These are phyloP conservation scores for Falco berigora DNA, from an alignment of 2,797 vertebrate species.

Conservation along the genomic window DNA sequence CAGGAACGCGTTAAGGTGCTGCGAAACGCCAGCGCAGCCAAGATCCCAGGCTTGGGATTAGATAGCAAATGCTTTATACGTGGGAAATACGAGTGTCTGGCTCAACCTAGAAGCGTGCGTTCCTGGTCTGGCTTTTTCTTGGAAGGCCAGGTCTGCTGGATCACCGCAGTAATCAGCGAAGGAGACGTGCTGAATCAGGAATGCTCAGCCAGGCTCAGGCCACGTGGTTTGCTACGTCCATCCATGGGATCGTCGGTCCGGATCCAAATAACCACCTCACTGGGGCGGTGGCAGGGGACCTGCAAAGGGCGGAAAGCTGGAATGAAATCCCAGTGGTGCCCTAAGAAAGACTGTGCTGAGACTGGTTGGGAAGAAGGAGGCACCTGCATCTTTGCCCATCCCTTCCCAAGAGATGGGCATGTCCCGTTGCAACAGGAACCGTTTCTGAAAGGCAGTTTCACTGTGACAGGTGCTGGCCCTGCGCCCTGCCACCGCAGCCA, in stretches of 20 bases:
- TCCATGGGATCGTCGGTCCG: background rate
- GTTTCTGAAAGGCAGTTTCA: background rate
- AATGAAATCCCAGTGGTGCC: background rate
- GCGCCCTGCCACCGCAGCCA: background rate
- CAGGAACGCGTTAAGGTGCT: background rate
- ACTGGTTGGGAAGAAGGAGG: background rate
- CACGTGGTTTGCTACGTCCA: background rate
- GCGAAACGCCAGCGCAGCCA: accelerated
- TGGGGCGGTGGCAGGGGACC: background rate
- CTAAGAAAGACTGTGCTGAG: background rate
- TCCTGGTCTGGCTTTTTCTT: background rate
- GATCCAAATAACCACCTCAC: background rate
- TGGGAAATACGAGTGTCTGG: background rate
- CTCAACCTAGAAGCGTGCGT: background rate
- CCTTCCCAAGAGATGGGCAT: background rate
- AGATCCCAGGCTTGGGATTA: background rate
- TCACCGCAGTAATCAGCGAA: background rate
- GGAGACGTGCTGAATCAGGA: background rate
- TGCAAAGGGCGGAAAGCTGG: background rate
- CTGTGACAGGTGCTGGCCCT: background rate
- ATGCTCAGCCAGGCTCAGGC: background rate
- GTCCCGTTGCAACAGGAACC: background rate
- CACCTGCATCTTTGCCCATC: background rate
- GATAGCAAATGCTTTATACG: background rate
- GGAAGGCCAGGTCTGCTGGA: background rate